Percentiles rank a stretch among this genome's conserved stretches.
Evolutionary conservation across 2,888 invertebrate genomes (phyloP).

Genomic region (Galerucella pusilla): DNA sequence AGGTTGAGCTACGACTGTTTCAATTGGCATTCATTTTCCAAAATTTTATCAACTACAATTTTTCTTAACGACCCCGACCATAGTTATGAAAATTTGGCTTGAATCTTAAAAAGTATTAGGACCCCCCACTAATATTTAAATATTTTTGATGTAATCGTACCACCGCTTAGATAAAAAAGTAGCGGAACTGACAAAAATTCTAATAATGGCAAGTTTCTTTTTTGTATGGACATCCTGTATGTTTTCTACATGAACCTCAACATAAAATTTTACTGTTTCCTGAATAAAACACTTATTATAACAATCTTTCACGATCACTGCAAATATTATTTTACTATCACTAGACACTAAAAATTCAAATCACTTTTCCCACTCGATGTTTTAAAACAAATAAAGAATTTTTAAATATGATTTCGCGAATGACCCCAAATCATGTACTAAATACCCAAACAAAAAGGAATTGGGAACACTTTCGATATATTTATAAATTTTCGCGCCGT

Average conservation of each 20-base stretch:
- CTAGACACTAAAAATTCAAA: not conserved
- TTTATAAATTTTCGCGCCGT: slow-evolving; percentile 45
- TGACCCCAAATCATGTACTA: slow-evolving; percentile 25
- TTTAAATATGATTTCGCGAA: slow-evolving; percentile 24
- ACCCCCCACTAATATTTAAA: not conserved
- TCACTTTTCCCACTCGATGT: not conserved
- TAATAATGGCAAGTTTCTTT: no score
- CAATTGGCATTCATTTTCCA: no score
- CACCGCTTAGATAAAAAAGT: no score
- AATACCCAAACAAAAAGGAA: slow-evolving; percentile 32
- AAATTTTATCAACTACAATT: no score
- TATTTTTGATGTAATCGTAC: not conserved
- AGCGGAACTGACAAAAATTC: no score
- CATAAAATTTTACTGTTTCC: no score
- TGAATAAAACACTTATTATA: not conserved
- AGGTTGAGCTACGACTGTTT: no score
- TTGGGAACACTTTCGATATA: slow-evolving; percentile 39
- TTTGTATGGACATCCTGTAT: not conserved
- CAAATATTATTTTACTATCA: not conserved
- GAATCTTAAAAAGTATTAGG: no score
- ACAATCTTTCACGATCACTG: not conserved
- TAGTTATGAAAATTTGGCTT: no score
- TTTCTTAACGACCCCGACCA: no score
- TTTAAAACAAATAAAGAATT: not conserved
- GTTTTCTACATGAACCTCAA: not conserved